Percentiles rank a stretch among this genome's conserved stretches.
These are phyloP conservation scores for Lepidocolaptes lacrymiger DNA, from an alignment of 2,797 vertebrate species.

Conservation along the genomic window DNA sequence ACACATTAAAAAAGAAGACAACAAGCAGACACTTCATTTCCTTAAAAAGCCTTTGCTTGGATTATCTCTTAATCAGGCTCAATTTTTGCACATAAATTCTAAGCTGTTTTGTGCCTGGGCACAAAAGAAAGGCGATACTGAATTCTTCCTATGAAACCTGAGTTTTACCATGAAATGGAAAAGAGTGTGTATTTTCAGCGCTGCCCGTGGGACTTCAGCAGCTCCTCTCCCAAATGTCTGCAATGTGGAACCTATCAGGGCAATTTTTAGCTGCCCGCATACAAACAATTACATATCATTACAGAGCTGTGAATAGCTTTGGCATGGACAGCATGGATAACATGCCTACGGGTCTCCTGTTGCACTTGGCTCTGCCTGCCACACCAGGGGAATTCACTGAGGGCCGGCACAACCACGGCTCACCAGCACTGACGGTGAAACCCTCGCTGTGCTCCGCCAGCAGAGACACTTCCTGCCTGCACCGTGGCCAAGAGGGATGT, in stretches of 20 bases:
- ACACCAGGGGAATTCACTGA: neutral
- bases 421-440: rapidly evolving
- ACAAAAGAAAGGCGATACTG: rapidly evolving
- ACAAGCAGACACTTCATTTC: neutral
- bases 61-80: neutral
- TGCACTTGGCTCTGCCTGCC: neutral
- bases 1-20: neutral
- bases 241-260: slow-evolving; percentile 50
- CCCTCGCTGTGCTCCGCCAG: rapidly evolving
- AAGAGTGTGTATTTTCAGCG: neutral
- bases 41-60: neutral
- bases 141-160: neutral
- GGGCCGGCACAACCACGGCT: neutral
- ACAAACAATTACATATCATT: slow-evolving; percentile 45
- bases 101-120: neutral
- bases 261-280: slow-evolving; percentile 30
- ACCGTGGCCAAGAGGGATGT: neutral
- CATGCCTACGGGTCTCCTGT: neutral
- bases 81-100: neutral
- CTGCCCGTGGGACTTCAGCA: neutral
- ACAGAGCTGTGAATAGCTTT: slow-evolving; percentile 12
- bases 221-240: neutral
- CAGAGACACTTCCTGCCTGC: neutral
- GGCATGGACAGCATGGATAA: neutral
- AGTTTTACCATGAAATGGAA: neutral